Base-by-base conservation (phyloP, 2,888 invertebrate species). In the Endotricha flammealis region DNA sequence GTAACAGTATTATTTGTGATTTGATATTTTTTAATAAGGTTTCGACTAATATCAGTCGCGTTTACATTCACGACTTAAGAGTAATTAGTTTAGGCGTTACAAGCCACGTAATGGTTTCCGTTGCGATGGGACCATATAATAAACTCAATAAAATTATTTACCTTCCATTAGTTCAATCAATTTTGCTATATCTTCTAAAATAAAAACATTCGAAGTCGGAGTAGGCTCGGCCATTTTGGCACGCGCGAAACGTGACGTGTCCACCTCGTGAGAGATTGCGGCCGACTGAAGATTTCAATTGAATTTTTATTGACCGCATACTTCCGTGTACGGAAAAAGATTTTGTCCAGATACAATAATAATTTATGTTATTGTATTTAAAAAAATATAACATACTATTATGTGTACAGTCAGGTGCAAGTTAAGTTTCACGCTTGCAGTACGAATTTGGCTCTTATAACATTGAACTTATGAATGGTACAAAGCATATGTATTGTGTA, bases 171-270 rank as follows among this genome's bases (percentile, higher is more conserved):
- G 14, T 35, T 35, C 35, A 12, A 35, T 35, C 13, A 35, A 29
- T 35, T 35, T 35, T 10, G 35, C 35, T 29, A 35, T 35, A 29
- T 35, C 35, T 35, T 35, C 35, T 29, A 35, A 29, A 29, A 35
- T 35, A 35, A 35, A 29, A 22, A 12, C 29, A 23, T 35, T 35
- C 4, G 35, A 35, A 4, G 24, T 25, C 10, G 28, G 20, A n/a
- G 34, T 22, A 12, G 34, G 20, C 28, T 34, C 35, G 20, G 35
- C 35, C 35, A 35, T 35, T 35, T 35, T 35, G 35, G 35, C 35
- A 29, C 35, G 29, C 35, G 29, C 35, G 29, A 29, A 35, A 22
- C 1, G 12, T 10, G 29, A 14, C 14, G 35, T 35, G 35, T 29
- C 35, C 29, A 29, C 29, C 35, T 35, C 29, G 29, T 29, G 35